Conservation (phyloP, 2,888 invertebrate species). For the Xylocampa areola region DNA sequence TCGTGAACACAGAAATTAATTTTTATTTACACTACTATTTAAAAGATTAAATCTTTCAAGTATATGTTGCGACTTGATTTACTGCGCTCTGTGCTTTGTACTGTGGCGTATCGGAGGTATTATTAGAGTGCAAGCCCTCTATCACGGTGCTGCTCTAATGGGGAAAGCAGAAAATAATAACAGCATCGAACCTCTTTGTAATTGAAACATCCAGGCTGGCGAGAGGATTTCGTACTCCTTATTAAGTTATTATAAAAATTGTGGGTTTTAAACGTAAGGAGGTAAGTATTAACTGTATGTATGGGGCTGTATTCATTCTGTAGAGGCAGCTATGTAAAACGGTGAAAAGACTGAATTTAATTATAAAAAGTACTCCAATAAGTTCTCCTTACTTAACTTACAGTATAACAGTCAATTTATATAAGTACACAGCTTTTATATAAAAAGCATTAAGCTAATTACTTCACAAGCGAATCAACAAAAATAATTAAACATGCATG, state of each 20-base stretch:
- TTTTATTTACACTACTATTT: constrained; percentile 8
- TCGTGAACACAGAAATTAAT: background rate
- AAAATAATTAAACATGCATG: no score
- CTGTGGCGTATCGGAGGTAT: constrained; percentile 36
- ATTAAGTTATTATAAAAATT: constrained; percentile 51
- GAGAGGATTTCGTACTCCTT: constrained; percentile 43
- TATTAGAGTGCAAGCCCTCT: constrained; percentile 42
- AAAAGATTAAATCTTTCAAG: constrained; percentile 27
- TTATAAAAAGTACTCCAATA: no score
- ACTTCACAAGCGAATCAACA: no score
- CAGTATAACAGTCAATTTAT: no score
- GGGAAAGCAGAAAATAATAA: constrained; percentile 54
- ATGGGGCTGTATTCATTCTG: background rate
- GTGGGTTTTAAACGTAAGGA: constrained; percentile 26
- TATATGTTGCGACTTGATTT: constrained; percentile 40
- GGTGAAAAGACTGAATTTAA: no score
- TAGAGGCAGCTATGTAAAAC: no score
- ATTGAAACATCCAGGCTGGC: constrained; percentile 56
- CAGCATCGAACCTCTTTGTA: constrained; percentile 36
- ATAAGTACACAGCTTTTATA: no score
- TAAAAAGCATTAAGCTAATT: no score
- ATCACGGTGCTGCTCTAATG: constrained; percentile 48
- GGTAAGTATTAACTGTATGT: constrained; percentile 6
- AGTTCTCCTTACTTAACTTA: no score
- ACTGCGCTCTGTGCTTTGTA: constrained; percentile 32